Conservation (phyloP, 2,888 invertebrate species). For the Buathra laborator region DNA sequence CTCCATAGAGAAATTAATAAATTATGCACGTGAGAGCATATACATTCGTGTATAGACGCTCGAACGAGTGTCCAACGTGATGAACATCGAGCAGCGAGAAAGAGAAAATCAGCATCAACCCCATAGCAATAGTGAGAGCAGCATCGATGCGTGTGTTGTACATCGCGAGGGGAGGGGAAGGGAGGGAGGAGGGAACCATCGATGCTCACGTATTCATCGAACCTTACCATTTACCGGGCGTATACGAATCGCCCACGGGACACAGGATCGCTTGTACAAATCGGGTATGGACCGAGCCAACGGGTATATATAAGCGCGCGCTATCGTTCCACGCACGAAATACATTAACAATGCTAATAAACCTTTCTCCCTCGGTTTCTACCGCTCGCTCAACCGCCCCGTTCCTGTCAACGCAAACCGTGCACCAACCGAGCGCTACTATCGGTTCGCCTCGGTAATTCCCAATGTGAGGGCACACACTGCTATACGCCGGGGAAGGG, state of each 20-base stretch:
- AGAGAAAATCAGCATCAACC: neutral
- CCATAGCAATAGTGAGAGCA: slow-evolving; percentile 20
- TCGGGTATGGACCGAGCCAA: slow-evolving; percentile 57
- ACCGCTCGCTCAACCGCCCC: slow-evolving; percentile 22
- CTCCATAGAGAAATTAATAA: slow-evolving; percentile 58
- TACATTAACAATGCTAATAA: slow-evolving; percentile 77
- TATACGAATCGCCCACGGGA: slow-evolving; percentile 19
- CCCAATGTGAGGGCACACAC: slow-evolving; percentile 66
- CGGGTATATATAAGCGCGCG: slow-evolving; percentile 31
- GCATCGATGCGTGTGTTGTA: slow-evolving; percentile 56
- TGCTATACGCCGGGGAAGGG: neutral
- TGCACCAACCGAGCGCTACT: slow-evolving; percentile 70
- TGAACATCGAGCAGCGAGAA: slow-evolving; percentile 35
- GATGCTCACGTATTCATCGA: slow-evolving; percentile 63
- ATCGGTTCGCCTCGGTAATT: slow-evolving; percentile 74
- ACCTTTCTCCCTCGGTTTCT: slow-evolving; percentile 63
- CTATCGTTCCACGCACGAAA: slow-evolving; percentile 66
- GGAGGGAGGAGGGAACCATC: slow-evolving; percentile 46
- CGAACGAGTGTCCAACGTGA: slow-evolving; percentile 45
- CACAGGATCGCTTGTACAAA: slow-evolving; percentile 63
- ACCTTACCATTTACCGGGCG: slow-evolving; percentile 61
- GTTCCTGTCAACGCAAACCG: slow-evolving; percentile 71
- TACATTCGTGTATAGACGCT: slow-evolving; percentile 38
- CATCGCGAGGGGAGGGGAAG: slow-evolving; percentile 25
- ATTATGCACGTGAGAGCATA: slow-evolving; percentile 45